phyloP scores from a whole-genome alignment of 2,888 invertebrate species.

The Penaeus monodon region DNA sequence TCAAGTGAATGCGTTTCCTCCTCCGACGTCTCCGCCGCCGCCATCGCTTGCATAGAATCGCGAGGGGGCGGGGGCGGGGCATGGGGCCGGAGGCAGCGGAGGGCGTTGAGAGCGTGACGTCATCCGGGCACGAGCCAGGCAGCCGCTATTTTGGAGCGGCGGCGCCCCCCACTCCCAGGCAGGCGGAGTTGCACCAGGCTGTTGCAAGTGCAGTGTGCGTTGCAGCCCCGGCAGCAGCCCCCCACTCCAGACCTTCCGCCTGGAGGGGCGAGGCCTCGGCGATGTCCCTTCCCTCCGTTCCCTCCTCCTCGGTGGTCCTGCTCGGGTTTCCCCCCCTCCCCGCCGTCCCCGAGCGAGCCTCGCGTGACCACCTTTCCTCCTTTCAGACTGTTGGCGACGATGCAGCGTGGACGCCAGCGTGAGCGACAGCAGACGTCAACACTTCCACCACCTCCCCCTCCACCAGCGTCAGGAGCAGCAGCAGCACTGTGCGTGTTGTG shows the following conservation, averaged over 20 bases:
- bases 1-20: neutral
- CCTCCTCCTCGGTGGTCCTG: neutral
- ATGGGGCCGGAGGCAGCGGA: neutral
- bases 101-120: constrained; percentile 38
- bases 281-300: neutral
- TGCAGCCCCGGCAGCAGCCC: constrained; percentile 21
- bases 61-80: neutral
- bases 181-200: constrained; percentile 34
- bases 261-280: neutral
- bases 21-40: neutral
- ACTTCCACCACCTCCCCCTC: neutral
- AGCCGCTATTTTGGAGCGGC: constrained; percentile 49
- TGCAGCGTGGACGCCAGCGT: constrained; percentile 32
- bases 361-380: neutral
- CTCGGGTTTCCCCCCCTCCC: neutral
- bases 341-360: neutral
- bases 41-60: neutral
- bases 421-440: constrained; percentile 11
- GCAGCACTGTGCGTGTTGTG: constrained; percentile 27
- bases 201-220: constrained; percentile 38
- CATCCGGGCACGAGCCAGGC: constrained; percentile 45
- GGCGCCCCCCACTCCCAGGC: neutral
- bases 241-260: constrained; percentile 11
- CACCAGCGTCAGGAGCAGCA: constrained; percentile 30
- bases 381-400: constrained; percentile 11